A percentile compares a stretch with the other conserved stretches of the same genome.
phyloP scores from a whole-genome alignment of 2,888 invertebrate species.

The Orchesella flavescens region DNA sequence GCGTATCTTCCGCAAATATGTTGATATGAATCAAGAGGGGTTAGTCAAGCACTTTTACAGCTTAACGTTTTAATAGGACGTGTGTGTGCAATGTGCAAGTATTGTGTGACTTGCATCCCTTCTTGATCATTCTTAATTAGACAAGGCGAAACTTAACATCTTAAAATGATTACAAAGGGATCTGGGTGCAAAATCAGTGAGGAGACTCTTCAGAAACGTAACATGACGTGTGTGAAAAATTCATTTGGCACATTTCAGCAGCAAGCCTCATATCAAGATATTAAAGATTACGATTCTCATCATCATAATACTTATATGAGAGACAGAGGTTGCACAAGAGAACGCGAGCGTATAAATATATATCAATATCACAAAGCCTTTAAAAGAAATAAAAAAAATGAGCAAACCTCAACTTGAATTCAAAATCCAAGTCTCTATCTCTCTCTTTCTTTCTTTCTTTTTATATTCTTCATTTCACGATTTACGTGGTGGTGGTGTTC shows the following conservation, averaged over 20 bases:
- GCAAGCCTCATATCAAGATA: conserved; percentile 39
- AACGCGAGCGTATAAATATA: background rate
- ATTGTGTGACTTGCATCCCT: no score
- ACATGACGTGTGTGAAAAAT: conserved; percentile 54
- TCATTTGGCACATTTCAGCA: conserved; percentile 39
- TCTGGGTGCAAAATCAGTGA: no score
- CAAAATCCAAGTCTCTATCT: background rate
- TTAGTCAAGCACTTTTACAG: no score
- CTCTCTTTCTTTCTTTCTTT: background rate
- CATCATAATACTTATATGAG: background rate
- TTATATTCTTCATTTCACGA: conserved; percentile 2
- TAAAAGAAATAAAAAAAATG: conserved; percentile 7
- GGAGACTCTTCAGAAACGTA: background rate
- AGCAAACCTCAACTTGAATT: conserved; percentile 16
- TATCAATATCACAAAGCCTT: conserved; percentile 28
- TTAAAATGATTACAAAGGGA: no score
- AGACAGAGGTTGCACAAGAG: conserved; percentile 11
- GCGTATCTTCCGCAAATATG: background rate
- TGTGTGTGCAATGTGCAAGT: no score
- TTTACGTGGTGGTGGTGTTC: background rate
- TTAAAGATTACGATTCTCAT: conserved; percentile 26
- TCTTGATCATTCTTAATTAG: no score
- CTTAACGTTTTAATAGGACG: no score
- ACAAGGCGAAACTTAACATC: no score
- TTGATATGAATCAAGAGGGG: background rate